Evolutionary conservation across 1,140 invertebrate species (phyloP).

Genomic region (Lordiphosa collinella): DNA sequence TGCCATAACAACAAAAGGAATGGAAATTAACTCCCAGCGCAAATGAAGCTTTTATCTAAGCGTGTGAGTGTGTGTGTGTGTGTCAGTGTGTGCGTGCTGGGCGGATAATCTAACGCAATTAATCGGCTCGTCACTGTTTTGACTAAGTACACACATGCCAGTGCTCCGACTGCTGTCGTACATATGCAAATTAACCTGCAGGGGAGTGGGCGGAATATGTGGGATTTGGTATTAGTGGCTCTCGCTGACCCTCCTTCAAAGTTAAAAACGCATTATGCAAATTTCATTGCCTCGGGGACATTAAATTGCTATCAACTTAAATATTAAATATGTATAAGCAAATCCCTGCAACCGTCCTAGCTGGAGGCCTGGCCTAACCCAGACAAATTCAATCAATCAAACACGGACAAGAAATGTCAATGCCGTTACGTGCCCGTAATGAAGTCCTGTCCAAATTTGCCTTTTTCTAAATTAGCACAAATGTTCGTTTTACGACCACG

Average conservation of each 20-base stretch:
- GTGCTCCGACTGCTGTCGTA: slow-evolving; percentile 7
- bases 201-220: neutral
- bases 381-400: slow-evolving; percentile 76
- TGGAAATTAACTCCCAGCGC: slow-evolving; percentile 67
- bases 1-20: slow-evolving; percentile 71
- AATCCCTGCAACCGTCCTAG: slow-evolving; percentile 6
- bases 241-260: neutral
- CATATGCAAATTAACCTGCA: slow-evolving; percentile 64
- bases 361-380: slow-evolving; percentile 4
- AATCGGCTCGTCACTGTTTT: slow-evolving; percentile 73
- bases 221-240: neutral
- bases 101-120: slow-evolving; percentile 71
- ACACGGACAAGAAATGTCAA: slow-evolving; percentile 59
- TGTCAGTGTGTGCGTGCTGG: slow-evolving; percentile 26
- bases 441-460: slow-evolving; percentile 76
- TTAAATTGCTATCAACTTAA: slow-evolving; percentile 68
- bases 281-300: slow-evolving; percentile 42
- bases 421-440: slow-evolving; percentile 71
- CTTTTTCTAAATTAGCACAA: slow-evolving; percentile 78
- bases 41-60: slow-evolving; percentile 46
- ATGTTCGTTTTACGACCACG: slow-evolving; percentile 75
- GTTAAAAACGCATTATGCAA: slow-evolving; percentile 71
- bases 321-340: slow-evolving; percentile 49
- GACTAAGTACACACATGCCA: slow-evolving; percentile 50
- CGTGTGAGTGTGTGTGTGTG: slow-evolving; percentile 8